A percentile compares a stretch with the other conserved stretches of the same genome.
These are phyloP conservation scores for Petrocephalus microphthalmus DNA, from an alignment of 2,113 vertebrate genomes.

Conservation along the genomic window DNA sequence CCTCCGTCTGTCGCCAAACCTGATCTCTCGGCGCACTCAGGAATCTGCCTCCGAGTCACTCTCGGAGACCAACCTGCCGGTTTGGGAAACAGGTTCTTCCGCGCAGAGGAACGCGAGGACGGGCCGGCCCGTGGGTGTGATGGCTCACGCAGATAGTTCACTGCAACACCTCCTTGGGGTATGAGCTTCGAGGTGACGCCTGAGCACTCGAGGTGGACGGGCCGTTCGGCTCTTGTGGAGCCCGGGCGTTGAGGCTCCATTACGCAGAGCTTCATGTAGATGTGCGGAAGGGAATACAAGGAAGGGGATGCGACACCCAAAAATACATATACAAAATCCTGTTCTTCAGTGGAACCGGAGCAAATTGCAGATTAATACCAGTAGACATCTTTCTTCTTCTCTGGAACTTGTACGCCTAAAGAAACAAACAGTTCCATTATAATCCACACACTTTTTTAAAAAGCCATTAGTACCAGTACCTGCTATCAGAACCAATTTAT, in stretches of 20 bases:
- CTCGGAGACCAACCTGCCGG: not conserved
- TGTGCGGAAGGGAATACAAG: not conserved
- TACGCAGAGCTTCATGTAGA: not conserved
- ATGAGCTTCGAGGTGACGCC: not conserved
- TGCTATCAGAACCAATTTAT: not conserved
- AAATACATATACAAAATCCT: not conserved
- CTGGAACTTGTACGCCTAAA: conserved; percentile 57
- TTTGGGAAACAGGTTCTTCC: conserved; percentile 17
- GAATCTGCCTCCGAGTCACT: not conserved
- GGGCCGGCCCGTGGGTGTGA: not conserved
- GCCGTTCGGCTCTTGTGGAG: not conserved
- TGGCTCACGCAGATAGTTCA: not conserved
- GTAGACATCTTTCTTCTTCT: conserved; percentile 44
- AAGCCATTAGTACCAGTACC: not conserved
- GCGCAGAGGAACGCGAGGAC: not conserved
- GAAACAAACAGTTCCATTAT: conserved; percentile 38
- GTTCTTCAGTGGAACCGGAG: not conserved
- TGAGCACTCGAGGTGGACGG: not conserved
- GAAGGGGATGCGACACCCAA: not conserved
- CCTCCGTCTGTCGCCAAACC: not conserved
- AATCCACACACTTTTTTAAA: not conserved
- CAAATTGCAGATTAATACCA: conserved; percentile 35
- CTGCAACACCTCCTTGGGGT: not conserved
- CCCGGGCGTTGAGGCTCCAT: not conserved
- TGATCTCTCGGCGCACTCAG: not conserved